Conservation (phyloP, 2,888 invertebrate genomes). For the Diabrotica balteata region DNA sequence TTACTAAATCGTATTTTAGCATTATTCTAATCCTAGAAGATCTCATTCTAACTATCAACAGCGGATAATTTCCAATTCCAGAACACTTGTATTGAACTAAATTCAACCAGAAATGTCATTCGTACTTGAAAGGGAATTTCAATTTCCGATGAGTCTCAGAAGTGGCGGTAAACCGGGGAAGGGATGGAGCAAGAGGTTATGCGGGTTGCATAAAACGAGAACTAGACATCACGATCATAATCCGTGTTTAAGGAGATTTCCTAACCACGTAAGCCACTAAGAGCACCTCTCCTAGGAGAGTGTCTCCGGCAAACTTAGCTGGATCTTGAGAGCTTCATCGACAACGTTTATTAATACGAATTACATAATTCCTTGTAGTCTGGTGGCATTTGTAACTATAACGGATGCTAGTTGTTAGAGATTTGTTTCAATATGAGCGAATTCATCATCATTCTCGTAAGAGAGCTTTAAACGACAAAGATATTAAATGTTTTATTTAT, state of each 20-base stretch:
- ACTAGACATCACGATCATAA: conserved; percentile 36
- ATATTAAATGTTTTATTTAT: no score
- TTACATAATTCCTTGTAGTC: conserved; percentile 18
- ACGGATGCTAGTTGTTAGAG: not conserved
- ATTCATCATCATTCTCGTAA: not conserved
- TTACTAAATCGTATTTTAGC: conserved; percentile 22
- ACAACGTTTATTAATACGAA: conserved; percentile 34
- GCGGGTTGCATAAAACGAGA: conserved; percentile 26
- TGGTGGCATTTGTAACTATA: conserved; percentile 3
- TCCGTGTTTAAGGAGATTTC: conserved; percentile 38
- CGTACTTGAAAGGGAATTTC: conserved; percentile 37
- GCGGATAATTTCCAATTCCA: conserved; percentile 28
- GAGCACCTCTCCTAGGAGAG: conserved; percentile 31
- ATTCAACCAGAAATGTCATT: conserved; percentile 33
- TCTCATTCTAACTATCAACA: conserved; percentile 20
- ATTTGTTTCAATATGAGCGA: not conserved
- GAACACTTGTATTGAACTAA: conserved; percentile 31
- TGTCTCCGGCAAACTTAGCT: conserved; percentile 30
- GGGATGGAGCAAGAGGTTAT: conserved; percentile 19
- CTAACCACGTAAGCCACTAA: conserved; percentile 37
- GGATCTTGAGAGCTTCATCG: conserved; percentile 32
- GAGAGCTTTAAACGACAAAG: not conserved
- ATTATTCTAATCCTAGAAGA: conserved; percentile 25
- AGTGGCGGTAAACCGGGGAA: conserved; percentile 28
- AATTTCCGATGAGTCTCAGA: conserved; percentile 33